Evolutionary conservation across 2,113 vertebrate species (phyloP).

Genomic region (Scophthalmus maximus): DNA sequence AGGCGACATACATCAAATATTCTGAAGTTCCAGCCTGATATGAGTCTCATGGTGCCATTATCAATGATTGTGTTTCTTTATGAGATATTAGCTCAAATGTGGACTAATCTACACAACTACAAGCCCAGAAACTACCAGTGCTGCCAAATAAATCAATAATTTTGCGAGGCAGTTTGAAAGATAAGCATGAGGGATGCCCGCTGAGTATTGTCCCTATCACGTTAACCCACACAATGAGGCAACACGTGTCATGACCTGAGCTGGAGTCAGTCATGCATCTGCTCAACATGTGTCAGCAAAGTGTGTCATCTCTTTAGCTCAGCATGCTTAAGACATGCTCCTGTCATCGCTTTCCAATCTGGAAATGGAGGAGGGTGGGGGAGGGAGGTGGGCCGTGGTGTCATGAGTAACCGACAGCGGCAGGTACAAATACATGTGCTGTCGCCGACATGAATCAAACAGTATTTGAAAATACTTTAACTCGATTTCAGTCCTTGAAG

Average conservation of each 20-base stretch:
- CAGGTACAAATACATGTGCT: not conserved
- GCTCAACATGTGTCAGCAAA: conserved; percentile 41
- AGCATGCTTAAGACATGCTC: conserved; percentile 70
- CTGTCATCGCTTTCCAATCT: not conserved
- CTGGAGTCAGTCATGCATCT: conserved; percentile 55
- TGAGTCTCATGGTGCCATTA: not conserved
- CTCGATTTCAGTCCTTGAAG: no score
- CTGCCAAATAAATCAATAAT: not conserved
- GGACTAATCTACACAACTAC: not conserved
- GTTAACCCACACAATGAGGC: not conserved
- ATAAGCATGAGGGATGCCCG: not conserved
- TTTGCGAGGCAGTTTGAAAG: not conserved
- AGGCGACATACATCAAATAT: conserved; percentile 7
- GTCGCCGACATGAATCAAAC: not conserved
- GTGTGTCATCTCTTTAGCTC: conserved; percentile 47
- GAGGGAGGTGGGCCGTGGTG: conserved; percentile 8
- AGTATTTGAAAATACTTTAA: not conserved
- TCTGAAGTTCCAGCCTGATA: conserved; percentile 10
- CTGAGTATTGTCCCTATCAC: not conserved
- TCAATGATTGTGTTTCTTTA: not conserved
- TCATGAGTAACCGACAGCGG: conserved; percentile 39
- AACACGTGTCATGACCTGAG: conserved; percentile 10
- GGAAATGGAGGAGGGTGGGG: not conserved
- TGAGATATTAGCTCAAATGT: not conserved
- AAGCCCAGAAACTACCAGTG: not conserved